phyloP scores from a whole-genome alignment of 2,888 invertebrate species.

The Acleris literana region DNA sequence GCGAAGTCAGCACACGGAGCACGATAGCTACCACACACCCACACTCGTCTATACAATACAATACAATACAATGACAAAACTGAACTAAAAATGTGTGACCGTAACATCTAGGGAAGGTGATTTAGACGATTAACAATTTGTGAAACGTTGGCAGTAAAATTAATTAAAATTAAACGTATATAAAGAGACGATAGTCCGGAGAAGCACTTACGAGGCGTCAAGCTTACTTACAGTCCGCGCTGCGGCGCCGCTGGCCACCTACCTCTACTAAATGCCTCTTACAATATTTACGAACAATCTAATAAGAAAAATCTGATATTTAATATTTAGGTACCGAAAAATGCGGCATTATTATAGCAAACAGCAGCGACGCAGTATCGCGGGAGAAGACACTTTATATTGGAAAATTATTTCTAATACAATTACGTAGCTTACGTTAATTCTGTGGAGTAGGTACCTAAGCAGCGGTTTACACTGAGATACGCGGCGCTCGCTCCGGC shows the following conservation, averaged over 20 bases:
- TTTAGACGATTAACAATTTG: conserved; percentile 71
- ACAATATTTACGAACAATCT: conserved; percentile 56
- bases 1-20: conserved; percentile 26
- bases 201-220: conserved; percentile 79
- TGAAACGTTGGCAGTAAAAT: conserved; percentile 79
- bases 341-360: conserved; percentile 54
- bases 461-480: background rate
- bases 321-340: conserved; percentile 58
- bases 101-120: conserved; percentile 69
- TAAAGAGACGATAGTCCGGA: conserved; percentile 68
- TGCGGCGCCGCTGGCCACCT: conserved; percentile 48
- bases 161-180: conserved; percentile 62
- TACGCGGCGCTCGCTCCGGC: conserved; percentile 37
- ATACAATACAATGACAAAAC: conserved; percentile 62
- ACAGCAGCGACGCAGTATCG: conserved; percentile 55
- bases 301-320: conserved; percentile 62
- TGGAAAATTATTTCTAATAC: conserved; percentile 73
- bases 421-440: conserved; percentile 70
- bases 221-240: conserved; percentile 73
- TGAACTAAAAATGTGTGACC: conserved; percentile 76
- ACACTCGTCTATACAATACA: conserved; percentile 63
- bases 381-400: conserved; percentile 69
- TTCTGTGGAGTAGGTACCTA: conserved; percentile 44
- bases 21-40: conserved; percentile 47
- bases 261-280: conserved; percentile 51